phyloP scores from a whole-genome alignment of 2,113 vertebrate species.

The Pterocles burchelli region DNA sequence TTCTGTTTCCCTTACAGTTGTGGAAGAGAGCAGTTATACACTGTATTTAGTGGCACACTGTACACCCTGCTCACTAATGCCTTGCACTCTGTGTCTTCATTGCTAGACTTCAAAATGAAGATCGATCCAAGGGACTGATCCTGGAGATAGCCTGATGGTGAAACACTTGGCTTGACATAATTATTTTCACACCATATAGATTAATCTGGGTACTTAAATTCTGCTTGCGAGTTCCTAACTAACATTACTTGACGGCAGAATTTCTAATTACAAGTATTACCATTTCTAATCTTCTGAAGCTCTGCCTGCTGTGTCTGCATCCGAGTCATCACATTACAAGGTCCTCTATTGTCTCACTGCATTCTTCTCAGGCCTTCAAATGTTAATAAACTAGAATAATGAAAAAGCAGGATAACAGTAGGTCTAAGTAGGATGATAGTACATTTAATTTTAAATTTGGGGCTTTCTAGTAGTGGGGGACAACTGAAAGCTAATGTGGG shows the following conservation, averaged over 20 bases:
- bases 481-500: not conserved
- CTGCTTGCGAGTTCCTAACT: not conserved
- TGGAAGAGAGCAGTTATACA: not conserved
- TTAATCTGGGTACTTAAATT: constrained; percentile 32
- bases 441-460: not conserved
- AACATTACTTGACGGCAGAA: not conserved
- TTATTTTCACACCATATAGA: constrained; percentile 20
- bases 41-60: not conserved
- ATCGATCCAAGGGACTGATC: not conserved
- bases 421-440: not conserved
- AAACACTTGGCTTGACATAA: not conserved
- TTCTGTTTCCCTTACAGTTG: not conserved
- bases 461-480: not conserved
- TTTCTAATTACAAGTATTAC: constrained; percentile 12
- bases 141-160: not conserved
- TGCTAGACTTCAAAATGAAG: not conserved
- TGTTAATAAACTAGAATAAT: not conserved
- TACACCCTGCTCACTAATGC: not conserved
- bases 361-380: not conserved
- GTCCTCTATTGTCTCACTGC: not conserved
- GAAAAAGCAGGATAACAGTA: not conserved
- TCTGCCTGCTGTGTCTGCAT: not conserved
- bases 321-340: not conserved
- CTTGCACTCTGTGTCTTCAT: accelerated
- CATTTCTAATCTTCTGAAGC: constrained; percentile 29